Evolutionary conservation across 2,888 invertebrate genomes (phyloP).

Genomic region (Epirrita christyi): DNA sequence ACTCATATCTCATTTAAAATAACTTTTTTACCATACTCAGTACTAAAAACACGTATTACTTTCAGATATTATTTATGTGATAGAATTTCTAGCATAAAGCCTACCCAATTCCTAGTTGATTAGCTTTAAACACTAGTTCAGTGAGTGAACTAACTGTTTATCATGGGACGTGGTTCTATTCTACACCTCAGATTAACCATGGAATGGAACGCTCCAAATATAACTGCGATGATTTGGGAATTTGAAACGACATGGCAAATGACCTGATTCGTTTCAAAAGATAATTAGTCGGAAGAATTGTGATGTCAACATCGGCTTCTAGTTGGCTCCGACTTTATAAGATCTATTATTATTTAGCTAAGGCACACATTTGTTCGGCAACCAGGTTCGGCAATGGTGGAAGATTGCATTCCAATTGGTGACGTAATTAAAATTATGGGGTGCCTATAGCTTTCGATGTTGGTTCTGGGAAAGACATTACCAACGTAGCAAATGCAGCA

Average conservation of each 20-base stretch:
- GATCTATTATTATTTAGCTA: not conserved
- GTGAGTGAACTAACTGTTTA: not conserved
- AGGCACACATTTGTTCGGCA: not conserved
- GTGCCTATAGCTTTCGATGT: constrained; percentile 15
- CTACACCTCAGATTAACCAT: constrained; percentile 7
- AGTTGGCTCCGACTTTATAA: not conserved
- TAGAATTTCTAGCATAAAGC: too few species aligned
- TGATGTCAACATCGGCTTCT: constrained; percentile 15
- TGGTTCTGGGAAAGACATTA: constrained; percentile 9
- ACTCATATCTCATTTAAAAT: too few species aligned
- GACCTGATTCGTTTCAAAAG: constrained; percentile 34
- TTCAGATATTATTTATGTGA: too few species aligned
- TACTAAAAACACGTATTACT: too few species aligned
- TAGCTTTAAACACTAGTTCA: too few species aligned
- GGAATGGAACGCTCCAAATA: constrained; percentile 17
- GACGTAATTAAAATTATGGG: constrained; percentile 13
- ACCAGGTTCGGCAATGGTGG: not conserved
- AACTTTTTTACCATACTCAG: too few species aligned
- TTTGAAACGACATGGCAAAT: constrained; percentile 28
- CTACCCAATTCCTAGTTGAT: too few species aligned
- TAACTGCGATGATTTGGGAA: constrained; percentile 22
- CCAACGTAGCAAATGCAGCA: constrained; percentile 3
- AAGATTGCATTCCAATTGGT: constrained; percentile 14
- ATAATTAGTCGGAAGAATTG: constrained; percentile 29
- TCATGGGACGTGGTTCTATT: not conserved